Evolutionary conservation across 2,888 invertebrate species (phyloP).

Genomic region (Rhamphomyia laevipes): DNA sequence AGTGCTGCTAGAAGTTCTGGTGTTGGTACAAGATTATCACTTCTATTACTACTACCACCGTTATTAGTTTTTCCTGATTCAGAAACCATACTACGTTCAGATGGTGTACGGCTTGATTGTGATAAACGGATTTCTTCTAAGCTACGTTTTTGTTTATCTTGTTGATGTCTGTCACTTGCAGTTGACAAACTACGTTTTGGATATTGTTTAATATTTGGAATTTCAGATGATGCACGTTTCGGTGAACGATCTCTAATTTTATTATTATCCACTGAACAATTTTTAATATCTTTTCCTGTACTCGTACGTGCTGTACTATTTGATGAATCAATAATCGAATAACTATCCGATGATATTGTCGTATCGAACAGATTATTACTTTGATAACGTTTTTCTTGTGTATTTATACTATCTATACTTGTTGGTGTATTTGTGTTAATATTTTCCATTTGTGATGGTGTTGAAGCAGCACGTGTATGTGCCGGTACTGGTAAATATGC

Average conservation of each 20-base stretch:
- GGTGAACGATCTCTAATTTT: constrained; percentile 21
- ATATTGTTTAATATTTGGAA: constrained; percentile 24
- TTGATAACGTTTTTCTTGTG: constrained; percentile 26
- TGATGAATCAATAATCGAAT: too few species aligned
- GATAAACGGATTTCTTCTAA: constrained; percentile 23
- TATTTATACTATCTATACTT: constrained; percentile 17
- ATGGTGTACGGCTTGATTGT: constrained; percentile 14
- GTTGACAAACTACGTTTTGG: constrained; percentile 33
- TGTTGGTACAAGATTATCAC: constrained; percentile 35
- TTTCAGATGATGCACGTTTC: constrained; percentile 32
- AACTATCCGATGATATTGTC: not conserved
- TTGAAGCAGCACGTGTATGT: constrained; percentile 35
- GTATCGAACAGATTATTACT: constrained; percentile 14
- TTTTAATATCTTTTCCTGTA: constrained; percentile 16
- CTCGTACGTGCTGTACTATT: not conserved
- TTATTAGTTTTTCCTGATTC: constrained; percentile 10
- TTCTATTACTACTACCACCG: constrained; percentile 4
- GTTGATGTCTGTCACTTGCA: constrained; percentile 19
- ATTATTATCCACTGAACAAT: constrained; percentile 12
- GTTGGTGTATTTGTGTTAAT: constrained; percentile 15
- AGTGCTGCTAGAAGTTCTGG: constrained; percentile 64
- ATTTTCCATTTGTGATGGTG: constrained; percentile 36
- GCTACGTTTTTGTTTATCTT: constrained; percentile 26
- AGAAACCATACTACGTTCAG: constrained; percentile 13
- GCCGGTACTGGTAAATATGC: constrained; percentile 33